Conservation (phyloP, 2,888 invertebrate genomes). For the Papilio gigon region DNA sequence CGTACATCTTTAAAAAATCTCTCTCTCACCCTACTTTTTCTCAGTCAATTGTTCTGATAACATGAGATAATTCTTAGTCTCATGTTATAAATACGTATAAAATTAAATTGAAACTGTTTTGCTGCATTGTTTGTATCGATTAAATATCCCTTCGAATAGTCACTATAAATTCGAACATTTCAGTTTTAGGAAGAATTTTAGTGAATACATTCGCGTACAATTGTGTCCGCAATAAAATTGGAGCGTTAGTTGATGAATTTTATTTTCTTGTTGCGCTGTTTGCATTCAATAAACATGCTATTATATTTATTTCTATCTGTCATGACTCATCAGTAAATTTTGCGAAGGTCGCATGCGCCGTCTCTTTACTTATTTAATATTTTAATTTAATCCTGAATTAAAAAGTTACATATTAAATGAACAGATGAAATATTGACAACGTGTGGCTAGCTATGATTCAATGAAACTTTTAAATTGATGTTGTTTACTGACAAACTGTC, state of each 20-base stretch:
- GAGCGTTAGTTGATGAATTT: not conserved
- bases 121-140: not conserved
- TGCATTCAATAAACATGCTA: not conserved
- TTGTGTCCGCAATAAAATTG: slow-evolving; percentile 1
- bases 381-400: too few relatives aligned
- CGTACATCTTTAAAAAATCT: not conserved
- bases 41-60: too few relatives aligned
- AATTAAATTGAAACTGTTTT: too few relatives aligned
- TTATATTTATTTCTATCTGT: not conserved
- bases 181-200: not conserved
- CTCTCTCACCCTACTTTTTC: too few relatives aligned
- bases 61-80: too few relatives aligned
- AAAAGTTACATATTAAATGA: too few relatives aligned
- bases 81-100: too few relatives aligned
- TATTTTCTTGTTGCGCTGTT: slow-evolving; percentile 3
- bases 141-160: not conserved
- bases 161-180: not conserved
- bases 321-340: not conserved
- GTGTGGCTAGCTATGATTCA: not conserved
- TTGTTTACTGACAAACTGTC: slow-evolving; percentile 36
- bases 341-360: not conserved
- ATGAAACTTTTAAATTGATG: slow-evolving; percentile 37
- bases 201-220: not conserved
- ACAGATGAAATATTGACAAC: too few relatives aligned
- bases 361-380: not conserved